phyloP scores from a whole-genome alignment of 2,113 vertebrate genomes.

The Poicephalus meyeri region DNA sequence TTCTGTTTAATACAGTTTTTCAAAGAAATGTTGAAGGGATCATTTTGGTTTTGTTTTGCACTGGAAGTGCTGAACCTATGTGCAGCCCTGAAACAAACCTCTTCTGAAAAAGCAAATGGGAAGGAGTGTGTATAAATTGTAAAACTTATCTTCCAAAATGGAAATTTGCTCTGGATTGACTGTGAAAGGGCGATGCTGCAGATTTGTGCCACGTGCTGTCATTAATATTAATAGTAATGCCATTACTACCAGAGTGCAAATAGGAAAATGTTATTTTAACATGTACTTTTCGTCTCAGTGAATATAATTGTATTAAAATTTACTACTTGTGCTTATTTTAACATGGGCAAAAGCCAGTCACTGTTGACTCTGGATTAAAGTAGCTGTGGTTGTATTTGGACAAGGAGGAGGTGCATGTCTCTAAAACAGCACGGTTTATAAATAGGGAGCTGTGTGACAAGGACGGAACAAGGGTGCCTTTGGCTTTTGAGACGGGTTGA shows the following conservation, averaged over 20 bases:
- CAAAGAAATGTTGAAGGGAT: not conserved
- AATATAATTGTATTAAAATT: conserved; percentile 20
- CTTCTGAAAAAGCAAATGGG: not conserved
- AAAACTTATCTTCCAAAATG: not conserved
- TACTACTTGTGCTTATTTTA: not conserved
- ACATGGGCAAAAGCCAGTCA: not conserved
- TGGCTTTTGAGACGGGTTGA: not conserved
- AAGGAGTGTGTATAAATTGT: not conserved
- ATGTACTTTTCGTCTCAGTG: not conserved
- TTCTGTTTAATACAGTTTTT: conserved; percentile 14
- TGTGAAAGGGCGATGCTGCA: not conserved
- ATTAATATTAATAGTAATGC: not conserved
- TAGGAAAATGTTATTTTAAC: not conserved
- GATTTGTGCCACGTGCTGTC: not conserved
- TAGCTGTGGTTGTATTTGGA: accelerated
- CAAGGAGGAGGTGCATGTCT: not conserved
- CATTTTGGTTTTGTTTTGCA: not conserved
- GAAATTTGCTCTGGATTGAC: not conserved
- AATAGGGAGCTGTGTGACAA: not conserved
- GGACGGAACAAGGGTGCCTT: not conserved
- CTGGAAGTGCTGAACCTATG: not conserved
- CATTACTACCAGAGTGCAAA: not conserved
- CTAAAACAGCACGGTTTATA: not conserved
- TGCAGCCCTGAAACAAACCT: not conserved
- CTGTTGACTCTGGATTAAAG: not conserved